These are phyloP conservation scores for Phenganax subtilis DNA, from an alignment of 92 coral and sea anemone genomes.

Conservation along the genomic window DNA sequence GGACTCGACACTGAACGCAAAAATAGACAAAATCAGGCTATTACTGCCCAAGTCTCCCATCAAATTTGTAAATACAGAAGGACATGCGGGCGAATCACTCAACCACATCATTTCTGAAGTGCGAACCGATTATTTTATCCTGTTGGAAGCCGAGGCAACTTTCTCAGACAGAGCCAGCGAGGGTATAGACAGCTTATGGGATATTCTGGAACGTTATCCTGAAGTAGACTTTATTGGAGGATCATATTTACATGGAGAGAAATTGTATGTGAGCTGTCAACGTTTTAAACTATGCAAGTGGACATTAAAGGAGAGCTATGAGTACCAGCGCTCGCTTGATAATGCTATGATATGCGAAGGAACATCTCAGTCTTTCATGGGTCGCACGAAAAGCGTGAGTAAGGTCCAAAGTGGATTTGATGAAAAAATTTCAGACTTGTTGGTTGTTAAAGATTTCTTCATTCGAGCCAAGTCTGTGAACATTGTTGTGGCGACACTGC, in stretches of 20 bases:
- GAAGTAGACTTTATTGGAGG: too few relatives aligned
- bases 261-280: slow-evolving; percentile 52
- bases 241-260: slow-evolving; percentile 37
- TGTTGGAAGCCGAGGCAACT: slow-evolving; percentile 36
- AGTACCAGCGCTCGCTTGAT: too few relatives aligned
- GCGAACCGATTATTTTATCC: slow-evolving; percentile 50
- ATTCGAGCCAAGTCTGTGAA: slow-evolving; percentile 48
- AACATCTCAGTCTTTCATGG: slow-evolving; percentile 65
- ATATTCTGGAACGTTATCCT: slow-evolving; percentile 48
- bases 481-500: slow-evolving; percentile 48
- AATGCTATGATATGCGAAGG: too few relatives aligned
- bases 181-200: slow-evolving; percentile 42
- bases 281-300: too few relatives aligned
- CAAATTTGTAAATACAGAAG: background rate
- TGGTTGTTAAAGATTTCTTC: slow-evolving; percentile 57
- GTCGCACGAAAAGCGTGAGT: slow-evolving; percentile 44
- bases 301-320: too few relatives aligned
- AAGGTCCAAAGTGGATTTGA: slow-evolving; percentile 34
- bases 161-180: slow-evolving; percentile 40
- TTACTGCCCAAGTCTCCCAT: background rate
- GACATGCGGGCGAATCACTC: background rate
- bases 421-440: too few relatives aligned
- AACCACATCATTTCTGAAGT: slow-evolving; percentile 36
- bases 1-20: background rate
- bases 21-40: background rate